These are phyloP conservation scores for Malthinus seriepunctatus DNA, from an alignment of 2,888 invertebrate species.

Conservation along the genomic window DNA sequence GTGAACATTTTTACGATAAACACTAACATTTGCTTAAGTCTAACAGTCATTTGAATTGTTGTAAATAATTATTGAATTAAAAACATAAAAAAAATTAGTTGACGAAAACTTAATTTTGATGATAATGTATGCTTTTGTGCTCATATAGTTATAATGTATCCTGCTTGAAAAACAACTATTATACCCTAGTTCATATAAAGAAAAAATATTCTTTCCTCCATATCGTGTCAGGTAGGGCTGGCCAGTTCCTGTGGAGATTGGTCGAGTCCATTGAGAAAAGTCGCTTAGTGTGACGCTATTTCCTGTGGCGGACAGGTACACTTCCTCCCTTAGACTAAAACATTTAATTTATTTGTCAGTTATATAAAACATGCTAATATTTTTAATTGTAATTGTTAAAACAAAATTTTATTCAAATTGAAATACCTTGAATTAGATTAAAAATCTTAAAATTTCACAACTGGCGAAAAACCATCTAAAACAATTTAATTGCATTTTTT, in stretches of 20 bases:
- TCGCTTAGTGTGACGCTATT: slow-evolving; percentile 50
- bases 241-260: slow-evolving; percentile 51
- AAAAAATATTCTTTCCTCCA: slow-evolving; percentile 48
- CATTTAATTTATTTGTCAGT: slow-evolving; percentile 25
- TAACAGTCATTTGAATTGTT: no score
- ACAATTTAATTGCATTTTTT: neutral
- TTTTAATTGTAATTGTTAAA: slow-evolving; percentile 1
- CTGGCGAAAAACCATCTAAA: no score
- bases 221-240: slow-evolving; percentile 37
- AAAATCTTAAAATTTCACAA: neutral
- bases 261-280: slow-evolving; percentile 50
- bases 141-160: neutral
- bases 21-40: no score
- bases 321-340: slow-evolving; percentile 37
- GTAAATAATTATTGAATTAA: no score
- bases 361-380: slow-evolving; percentile 7
- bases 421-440: neutral
- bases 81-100: no score
- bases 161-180: slow-evolving; percentile 26
- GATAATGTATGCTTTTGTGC: no score
- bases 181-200: slow-evolving; percentile 33
- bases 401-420: neutral
- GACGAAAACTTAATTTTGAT: no score
- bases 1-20: no score
- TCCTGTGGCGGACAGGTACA: slow-evolving; percentile 47